phyloP scores from a whole-genome alignment of 2,888 invertebrate genomes.

The Sphinx pinastri region DNA sequence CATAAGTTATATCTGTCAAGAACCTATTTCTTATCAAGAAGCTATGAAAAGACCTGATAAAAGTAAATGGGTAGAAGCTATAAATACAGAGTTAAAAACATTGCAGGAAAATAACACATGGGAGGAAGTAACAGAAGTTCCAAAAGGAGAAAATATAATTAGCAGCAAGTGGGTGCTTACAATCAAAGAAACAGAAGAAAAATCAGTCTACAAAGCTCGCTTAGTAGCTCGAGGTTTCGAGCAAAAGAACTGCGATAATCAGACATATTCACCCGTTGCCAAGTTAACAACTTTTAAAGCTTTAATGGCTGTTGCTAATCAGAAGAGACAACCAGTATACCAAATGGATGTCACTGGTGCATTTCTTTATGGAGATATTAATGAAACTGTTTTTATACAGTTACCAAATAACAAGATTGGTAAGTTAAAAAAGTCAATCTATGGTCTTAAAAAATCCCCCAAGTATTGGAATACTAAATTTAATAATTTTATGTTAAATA shows the following conservation, averaged over 20 bases:
- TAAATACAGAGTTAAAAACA: not conserved
- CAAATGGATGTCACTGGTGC: not conserved
- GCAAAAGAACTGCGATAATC: not conserved
- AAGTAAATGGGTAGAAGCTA: conserved; percentile 29
- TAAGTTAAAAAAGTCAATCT: not conserved
- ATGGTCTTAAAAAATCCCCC: not conserved
- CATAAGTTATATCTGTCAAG: not conserved
- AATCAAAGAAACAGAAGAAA: not conserved
- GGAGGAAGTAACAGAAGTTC: conserved; percentile 2
- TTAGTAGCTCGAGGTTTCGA: not conserved
- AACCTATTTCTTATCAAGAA: conserved; percentile 19
- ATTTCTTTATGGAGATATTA: not conserved
- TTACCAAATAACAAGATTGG: not conserved
- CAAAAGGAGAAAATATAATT: conserved; percentile 1
- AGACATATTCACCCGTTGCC: not conserved
- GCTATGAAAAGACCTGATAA: conserved; percentile 28
- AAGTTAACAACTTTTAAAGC: not conserved
- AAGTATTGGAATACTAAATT: not conserved
- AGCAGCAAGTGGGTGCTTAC: not conserved
- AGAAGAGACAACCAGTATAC: not conserved
- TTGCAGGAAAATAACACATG: not conserved
- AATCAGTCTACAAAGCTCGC: not conserved
- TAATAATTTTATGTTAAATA: not conserved
- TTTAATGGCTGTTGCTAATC: not conserved
- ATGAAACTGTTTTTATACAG: not conserved